Conservation (phyloP, 53 echinoderm and acorn worm genomes). For the Antedon mediterranea region DNA sequence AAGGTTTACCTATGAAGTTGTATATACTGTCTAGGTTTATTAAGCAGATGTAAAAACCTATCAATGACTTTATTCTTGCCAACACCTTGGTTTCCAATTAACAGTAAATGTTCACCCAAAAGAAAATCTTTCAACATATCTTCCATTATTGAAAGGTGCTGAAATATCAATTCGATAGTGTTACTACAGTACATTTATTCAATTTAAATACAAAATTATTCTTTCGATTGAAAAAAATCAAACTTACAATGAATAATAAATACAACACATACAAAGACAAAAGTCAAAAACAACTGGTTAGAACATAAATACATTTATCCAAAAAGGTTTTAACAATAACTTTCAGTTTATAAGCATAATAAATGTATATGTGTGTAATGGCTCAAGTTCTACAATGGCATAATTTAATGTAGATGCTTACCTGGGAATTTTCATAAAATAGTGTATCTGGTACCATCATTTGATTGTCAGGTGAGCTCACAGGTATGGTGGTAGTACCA, state of each 20-base stretch:
- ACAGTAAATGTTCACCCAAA: slow-evolving; percentile 67
- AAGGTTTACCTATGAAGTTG: slow-evolving; percentile 68
- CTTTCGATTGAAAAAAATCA: no score
- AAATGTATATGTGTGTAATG: no score
- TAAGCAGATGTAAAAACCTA: slow-evolving; percentile 88
- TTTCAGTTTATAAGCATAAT: no score
- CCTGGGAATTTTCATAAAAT: slow-evolving; percentile 97
- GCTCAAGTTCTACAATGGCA: no score
- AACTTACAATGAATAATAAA: no score
- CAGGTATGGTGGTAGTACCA: slow-evolving; percentile 68
- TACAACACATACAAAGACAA: no score
- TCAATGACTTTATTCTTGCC: slow-evolving; percentile 98
- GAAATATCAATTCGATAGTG: neutral
- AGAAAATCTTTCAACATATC: slow-evolving; percentile 98
- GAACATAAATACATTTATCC: no score
- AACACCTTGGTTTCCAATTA: slow-evolving; percentile 96
- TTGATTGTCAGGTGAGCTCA: slow-evolving; percentile 85
- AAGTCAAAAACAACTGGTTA: no score
- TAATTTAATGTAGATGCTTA: neutral
- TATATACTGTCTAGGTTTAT: slow-evolving; percentile 88
- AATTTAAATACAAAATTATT: no score
- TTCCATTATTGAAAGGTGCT: slow-evolving; percentile 91
- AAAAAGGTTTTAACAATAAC: no score
- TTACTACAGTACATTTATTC: no score
- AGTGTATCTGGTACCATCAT: slow-evolving; percentile 97